Evolutionary conservation across 2,113 vertebrate genomes (phyloP).

Genomic region (Psittacula cyanocephala): DNA sequence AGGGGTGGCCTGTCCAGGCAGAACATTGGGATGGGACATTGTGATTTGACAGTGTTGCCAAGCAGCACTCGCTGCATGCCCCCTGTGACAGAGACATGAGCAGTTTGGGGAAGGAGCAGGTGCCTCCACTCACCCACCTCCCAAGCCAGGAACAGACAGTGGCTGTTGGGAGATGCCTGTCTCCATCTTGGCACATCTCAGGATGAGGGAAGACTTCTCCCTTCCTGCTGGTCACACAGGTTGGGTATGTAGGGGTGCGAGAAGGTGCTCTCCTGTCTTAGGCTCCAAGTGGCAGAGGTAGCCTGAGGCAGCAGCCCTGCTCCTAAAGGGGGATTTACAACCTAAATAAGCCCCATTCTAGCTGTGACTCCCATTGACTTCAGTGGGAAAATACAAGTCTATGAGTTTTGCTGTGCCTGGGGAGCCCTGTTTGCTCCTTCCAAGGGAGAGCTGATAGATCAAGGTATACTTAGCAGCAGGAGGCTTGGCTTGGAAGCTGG

Average conservation of each 20-base stretch:
- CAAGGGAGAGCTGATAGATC: background rate
- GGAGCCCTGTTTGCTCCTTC: background rate
- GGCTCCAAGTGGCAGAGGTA: background rate
- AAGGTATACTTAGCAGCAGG: background rate
- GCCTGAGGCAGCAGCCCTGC: accelerated
- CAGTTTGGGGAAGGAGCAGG: background rate
- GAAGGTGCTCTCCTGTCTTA: background rate
- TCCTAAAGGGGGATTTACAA: background rate
- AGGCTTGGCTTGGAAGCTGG: background rate
- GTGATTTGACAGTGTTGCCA: background rate
- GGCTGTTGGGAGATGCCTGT: background rate
- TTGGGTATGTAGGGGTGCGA: background rate
- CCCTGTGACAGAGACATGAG: accelerated
- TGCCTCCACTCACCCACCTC: background rate
- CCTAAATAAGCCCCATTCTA: background rate
- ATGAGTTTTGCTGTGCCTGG: background rate
- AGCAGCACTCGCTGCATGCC: background rate
- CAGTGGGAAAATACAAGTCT: background rate
- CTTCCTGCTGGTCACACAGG: background rate
- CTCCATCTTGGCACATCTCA: accelerated
- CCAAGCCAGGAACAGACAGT: background rate
- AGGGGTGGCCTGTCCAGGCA: background rate
- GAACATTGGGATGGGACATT: background rate
- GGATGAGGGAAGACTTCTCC: background rate
- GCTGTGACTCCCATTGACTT: background rate